Conservation (phyloP, 2,888 invertebrate genomes). For the Lithosia quadra region DNA sequence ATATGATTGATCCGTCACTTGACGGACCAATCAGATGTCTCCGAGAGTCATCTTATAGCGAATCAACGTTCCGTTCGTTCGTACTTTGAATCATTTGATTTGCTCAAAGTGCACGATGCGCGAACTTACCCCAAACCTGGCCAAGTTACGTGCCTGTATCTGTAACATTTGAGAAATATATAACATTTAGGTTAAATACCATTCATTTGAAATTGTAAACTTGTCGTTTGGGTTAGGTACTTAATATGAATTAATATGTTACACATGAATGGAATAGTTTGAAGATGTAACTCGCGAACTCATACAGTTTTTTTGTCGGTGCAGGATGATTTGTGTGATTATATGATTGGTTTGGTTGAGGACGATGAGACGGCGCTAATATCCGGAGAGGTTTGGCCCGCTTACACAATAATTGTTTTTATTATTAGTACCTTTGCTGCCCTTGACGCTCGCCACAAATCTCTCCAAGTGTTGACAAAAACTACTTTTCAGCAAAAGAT, state of each 20-base stretch:
- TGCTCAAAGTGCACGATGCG: too few species aligned
- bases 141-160: too few species aligned
- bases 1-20: too few species aligned
- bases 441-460: constrained; percentile 58
- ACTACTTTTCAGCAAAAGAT: constrained; percentile 27
- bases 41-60: too few species aligned
- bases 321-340: constrained; percentile 87
- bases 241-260: background rate
- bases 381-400: constrained; percentile 81
- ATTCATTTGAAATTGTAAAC: background rate
- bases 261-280: background rate
- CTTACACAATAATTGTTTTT: constrained; percentile 54
- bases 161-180: too few species aligned
- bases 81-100: too few species aligned
- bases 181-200: background rate
- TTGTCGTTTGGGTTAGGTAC: too few species aligned
- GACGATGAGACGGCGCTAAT: constrained; percentile 86
- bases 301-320: constrained; percentile 76
- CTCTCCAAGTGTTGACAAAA: constrained; percentile 44
- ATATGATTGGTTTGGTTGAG: constrained; percentile 87
- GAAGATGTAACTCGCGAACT: constrained; percentile 36
- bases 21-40: too few species aligned
- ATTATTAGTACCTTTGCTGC: constrained; percentile 54
- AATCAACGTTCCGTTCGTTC: too few species aligned
- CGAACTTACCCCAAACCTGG: too few species aligned